These are phyloP conservation scores for Drosophila sordidula DNA, from an alignment of 2,888 invertebrate species.

Conservation along the genomic window DNA sequence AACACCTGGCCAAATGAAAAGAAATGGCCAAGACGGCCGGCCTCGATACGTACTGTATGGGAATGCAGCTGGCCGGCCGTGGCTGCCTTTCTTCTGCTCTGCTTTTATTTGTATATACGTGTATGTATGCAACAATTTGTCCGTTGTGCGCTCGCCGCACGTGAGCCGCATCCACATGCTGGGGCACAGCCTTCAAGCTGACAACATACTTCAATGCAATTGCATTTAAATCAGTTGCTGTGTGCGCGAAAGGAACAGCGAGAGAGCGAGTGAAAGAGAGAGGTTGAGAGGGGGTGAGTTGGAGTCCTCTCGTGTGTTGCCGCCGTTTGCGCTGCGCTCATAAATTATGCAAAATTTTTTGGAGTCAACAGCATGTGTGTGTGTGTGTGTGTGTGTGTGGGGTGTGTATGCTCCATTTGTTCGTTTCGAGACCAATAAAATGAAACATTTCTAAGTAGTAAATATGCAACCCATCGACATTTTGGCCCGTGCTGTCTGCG, in stretches of 20 bases:
- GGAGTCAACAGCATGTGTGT: constrained; percentile 53
- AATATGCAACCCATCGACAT: constrained; percentile 76
- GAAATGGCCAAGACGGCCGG: constrained; percentile 59
- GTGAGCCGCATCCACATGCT: constrained; percentile 45
- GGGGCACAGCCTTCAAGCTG: constrained; percentile 38
- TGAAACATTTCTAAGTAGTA: constrained; percentile 82
- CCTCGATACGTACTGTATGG: constrained; percentile 35
- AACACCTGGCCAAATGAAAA: constrained; percentile 77
- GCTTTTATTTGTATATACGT: background rate
- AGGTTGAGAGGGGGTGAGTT: background rate
- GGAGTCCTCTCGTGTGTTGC: constrained; percentile 60
- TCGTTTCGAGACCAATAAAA: constrained; percentile 84
- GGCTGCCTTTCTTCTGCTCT: constrained; percentile 3
- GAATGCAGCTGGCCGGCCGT: constrained; percentile 23
- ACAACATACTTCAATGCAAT: constrained; percentile 77
- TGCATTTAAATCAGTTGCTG: constrained; percentile 76
- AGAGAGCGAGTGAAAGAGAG: too few species aligned
- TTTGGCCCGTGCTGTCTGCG: constrained; percentile 61
- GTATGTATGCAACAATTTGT: constrained; percentile 57
- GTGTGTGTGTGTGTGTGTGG: constrained; percentile 22
- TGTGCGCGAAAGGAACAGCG: background rate
- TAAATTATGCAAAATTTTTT: constrained; percentile 77
- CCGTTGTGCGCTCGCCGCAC: constrained; percentile 37
- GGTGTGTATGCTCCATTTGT: constrained; percentile 76
- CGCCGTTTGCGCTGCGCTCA: constrained; percentile 53